Base-by-base conservation (phyloP, 2,797 vertebrate species). In the Nyctalus aviator region DNA sequence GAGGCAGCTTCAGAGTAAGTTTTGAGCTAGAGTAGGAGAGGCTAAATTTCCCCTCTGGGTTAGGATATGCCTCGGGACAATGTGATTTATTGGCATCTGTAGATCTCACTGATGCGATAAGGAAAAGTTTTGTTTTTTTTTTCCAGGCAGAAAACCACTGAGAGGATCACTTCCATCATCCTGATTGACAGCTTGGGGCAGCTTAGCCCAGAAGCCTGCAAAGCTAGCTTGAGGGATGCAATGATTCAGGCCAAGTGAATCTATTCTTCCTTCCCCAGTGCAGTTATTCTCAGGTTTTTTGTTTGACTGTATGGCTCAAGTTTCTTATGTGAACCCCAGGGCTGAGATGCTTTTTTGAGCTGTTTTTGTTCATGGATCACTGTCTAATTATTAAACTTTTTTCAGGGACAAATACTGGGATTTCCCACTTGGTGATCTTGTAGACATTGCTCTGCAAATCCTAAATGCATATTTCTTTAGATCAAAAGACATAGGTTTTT, bases 71-170 rank as follows among this genome's bases (percentile, higher is more conserved):
- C 69, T 96, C 8, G 25, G 41, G 46, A 62, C 57, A 59, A 44
- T 77, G 8, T 68, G 27, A 93, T 96, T 95, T 55, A 37, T 93
- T 94, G 76, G 76, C 95, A 95, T 53, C 79, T 93, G 72, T 94
- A 94, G 75, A 83, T 96, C 82, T 95, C 57, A 94, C 48, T 37
- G 64, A 96, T 83, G 21, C 44, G 78, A 95, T 95, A 82, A 97
- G 48, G 72, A 93, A 93, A 53, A 92, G 79, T 7, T 73, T 50
- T 37, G 37, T 53, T 53, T 50, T 53, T 53, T 53, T 55, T 59
- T 59, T 59, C 57, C 25, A 59, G 78, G 25, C 57, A 59, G 57
- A 77, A 93, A 95, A 84, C 1, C n/a, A 64, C 59, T 30, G 72
- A 96, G 71, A 90, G 73, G 44, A 95, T 94, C 73, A 73, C 84